Conservation (phyloP, 2,113 vertebrate species). For the Oophaga pumilio region DNA sequence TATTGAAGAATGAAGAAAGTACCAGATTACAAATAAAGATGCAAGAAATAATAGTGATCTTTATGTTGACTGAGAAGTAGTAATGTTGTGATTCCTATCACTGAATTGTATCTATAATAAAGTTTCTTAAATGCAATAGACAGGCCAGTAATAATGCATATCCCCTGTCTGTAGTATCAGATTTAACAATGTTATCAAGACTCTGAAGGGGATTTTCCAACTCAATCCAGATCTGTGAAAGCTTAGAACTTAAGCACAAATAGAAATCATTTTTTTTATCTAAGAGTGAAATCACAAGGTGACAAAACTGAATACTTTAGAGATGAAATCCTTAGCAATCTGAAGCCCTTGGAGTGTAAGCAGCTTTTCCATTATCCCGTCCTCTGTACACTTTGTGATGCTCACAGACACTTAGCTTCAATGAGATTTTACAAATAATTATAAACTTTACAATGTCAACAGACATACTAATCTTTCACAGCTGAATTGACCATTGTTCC, state of each 20-base stretch:
- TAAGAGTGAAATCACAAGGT: constrained; percentile 56
- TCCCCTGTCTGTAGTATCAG: constrained; percentile 27
- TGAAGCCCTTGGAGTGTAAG: constrained; percentile 38
- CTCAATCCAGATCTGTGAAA: constrained; percentile 50
- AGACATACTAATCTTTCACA: neutral
- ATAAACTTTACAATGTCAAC: constrained; percentile 42
- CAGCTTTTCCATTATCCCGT: constrained; percentile 49
- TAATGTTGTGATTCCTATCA: constrained; percentile 44
- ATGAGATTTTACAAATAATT: constrained; percentile 31
- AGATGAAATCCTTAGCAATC: constrained; percentile 48
- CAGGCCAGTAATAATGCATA: constrained; percentile 51
- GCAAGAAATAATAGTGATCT: constrained; percentile 24
- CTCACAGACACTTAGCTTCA: constrained; percentile 29
- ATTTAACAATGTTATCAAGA: constrained; percentile 56
- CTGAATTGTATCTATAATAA: constrained; percentile 48
- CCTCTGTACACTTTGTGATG: constrained; percentile 15
- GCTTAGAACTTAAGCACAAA: constrained; percentile 56
- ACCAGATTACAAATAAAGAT: neutral
- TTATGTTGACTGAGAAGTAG: constrained; percentile 16
- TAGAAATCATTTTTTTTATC: constrained; percentile 54
- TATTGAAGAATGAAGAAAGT: neutral
- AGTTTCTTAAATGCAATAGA: constrained; percentile 42
- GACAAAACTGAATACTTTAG: constrained; percentile 49
- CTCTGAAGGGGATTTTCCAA: constrained; percentile 52
- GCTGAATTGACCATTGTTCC: constrained; percentile 8